Conservation (phyloP, 2,888 invertebrate genomes). For the Clunio marinus region DNA sequence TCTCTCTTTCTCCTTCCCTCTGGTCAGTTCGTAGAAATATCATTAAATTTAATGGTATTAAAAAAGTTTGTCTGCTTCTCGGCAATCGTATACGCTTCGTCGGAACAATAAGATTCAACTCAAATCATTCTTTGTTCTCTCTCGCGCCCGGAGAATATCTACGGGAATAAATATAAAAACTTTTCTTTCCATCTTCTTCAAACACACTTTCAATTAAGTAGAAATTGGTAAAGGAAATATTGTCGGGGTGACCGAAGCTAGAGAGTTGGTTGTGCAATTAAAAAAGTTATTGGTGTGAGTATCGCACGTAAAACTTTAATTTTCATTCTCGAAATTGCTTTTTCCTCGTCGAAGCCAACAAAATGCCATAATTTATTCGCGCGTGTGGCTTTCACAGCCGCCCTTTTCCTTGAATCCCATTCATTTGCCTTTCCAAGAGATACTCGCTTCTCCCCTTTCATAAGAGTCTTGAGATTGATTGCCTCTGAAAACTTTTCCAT, state of each 20-base stretch:
- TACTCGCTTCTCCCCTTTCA: not conserved
- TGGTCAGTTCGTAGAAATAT: constrained; percentile 13
- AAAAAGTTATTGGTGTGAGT: not conserved
- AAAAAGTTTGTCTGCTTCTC: constrained; percentile 15
- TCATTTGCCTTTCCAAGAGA: not conserved
- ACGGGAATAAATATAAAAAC: too few species aligned
- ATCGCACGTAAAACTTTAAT: constrained; percentile 2
- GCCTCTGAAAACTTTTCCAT: constrained; percentile 13
- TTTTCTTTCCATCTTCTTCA: constrained; percentile 7
- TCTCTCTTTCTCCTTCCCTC: too few species aligned
- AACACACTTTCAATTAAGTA: constrained; percentile 23
- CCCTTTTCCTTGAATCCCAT: not conserved
- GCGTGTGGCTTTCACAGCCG: constrained; percentile 10
- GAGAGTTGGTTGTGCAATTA: constrained; percentile 20
- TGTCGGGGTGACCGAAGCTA: not conserved
- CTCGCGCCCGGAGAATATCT: too few species aligned
- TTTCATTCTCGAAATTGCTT: not conserved
- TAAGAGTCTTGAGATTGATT: constrained; percentile 26
- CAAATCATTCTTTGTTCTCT: too few species aligned
- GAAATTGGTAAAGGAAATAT: constrained; percentile 1
- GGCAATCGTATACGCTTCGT: not conserved
- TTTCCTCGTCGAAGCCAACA: not conserved
- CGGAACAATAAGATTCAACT: not conserved
- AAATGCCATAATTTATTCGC: constrained; percentile 24
- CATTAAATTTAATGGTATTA: constrained; percentile 32